Evolutionary conservation across 2,797 vertebrate species (phyloP), one percentile per base, ranked within the genome.

Genomic region (Hozukius guyotensis): DNA sequence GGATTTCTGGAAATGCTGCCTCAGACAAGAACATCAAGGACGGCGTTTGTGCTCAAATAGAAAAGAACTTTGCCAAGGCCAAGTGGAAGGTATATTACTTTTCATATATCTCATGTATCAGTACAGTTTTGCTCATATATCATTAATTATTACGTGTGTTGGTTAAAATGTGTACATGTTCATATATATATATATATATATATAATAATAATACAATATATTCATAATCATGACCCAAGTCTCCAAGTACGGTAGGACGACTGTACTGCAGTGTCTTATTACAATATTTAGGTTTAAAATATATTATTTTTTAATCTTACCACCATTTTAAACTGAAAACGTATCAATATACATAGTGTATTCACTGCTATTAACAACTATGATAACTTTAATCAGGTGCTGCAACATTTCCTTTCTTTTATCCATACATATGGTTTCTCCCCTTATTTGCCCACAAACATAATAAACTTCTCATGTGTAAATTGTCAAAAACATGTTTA

Each of bases 11-110:
- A 89, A 99, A 99, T 42, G 98, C 98, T 1, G 98, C 98, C 70
- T 99, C 98, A 0, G 97, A 99, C 92, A 99, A 99, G 93, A 99
- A 99, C 92, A 99, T 99, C 88, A 99, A 99, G 93, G 98, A 99
- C 59, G 98, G 97, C 0, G 98, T 99, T 72, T 99, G 98, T 75
- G 98, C 98, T 83, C 98, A 99, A 88, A 99, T 99, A 67, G 98
- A 99, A 92, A 99, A 99, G 95, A 99, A 99, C 91, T 99, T 99
- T 36, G 98, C 97, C 75, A 97, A 98, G 94, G 98, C 98, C 85
- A 99, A 99, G 90, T 99, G 98, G 98, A 99, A 99, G 98, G 98
- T 99, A 93, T 56, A 53, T 1, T 24, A 46, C 36, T 66, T 42
- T 6, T 64, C 10, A 49, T 57, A 46, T 11, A 64, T 46, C 14